These are phyloP conservation scores for Chitala chitala DNA, from an alignment of 2,113 vertebrate genomes.

Conservation along the genomic window DNA sequence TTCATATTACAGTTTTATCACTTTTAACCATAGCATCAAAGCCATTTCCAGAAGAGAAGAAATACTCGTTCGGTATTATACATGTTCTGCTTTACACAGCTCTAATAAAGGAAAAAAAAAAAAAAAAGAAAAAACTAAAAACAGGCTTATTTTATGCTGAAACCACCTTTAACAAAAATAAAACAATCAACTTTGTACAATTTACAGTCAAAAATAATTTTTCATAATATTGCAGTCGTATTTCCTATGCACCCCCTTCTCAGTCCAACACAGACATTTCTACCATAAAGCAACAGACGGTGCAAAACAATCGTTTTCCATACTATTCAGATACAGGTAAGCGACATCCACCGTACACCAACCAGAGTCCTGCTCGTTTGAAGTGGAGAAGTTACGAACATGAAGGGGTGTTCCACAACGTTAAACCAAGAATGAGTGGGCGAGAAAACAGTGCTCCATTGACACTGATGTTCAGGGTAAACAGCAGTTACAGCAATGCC, in stretches of 20 bases:
- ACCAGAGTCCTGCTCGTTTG: too few relatives aligned
- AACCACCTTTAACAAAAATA: conserved; percentile 46
- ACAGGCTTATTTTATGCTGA: conserved; percentile 36
- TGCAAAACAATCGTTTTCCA: background rate
- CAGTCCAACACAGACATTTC: background rate
- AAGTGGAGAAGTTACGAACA: too few relatives aligned
- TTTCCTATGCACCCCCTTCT: conserved; percentile 1
- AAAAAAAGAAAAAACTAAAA: conserved; percentile 2
- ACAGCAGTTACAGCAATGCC: background rate
- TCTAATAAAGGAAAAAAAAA: conserved; percentile 32
- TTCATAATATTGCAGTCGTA: conserved; percentile 63
- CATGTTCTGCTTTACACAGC: conserved; percentile 60
- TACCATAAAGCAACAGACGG: conserved; percentile 16
- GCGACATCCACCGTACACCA: too few relatives aligned
- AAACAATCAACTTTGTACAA: conserved; percentile 55
- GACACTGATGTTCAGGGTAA: too few relatives aligned
- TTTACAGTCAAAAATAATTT: conserved; percentile 59
- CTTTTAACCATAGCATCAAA: conserved; percentile 64
- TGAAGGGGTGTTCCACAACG: too few relatives aligned
- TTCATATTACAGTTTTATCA: conserved; percentile 69
- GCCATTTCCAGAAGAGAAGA: conserved; percentile 52
- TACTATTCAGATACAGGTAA: too few relatives aligned
- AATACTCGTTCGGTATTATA: conserved; percentile 65
- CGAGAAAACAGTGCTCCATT: too few relatives aligned
- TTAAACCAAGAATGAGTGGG: too few relatives aligned